Evolutionary conservation across 1,140 invertebrate genomes (phyloP), one percentile per base, ranked within the genome.

Genomic region (Lanistes nyassanus): DNA sequence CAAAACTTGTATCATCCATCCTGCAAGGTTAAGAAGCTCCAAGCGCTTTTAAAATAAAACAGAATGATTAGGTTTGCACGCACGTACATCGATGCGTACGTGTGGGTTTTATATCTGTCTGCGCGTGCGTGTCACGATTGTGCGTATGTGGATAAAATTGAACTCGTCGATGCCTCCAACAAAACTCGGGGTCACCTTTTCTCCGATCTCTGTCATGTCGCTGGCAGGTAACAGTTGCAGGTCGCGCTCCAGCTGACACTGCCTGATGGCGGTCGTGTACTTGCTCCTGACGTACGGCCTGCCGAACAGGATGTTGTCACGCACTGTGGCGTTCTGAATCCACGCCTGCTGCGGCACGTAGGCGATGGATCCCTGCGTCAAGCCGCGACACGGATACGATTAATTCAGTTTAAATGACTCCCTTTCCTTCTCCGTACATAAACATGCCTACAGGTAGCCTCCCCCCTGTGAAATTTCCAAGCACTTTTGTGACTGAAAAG

Each of bases 271-370:
- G 5, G 56, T 51, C 21, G 56, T 47, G 39, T 73, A 76, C 47
- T 64, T 26, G 37, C n/a, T 39, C 31, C n/a, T 56, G 29, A 47
- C 42, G 56, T 72, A 73, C 3, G 29, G 11, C 6, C 39, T 72
- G 7, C 75, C 76, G 56, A 76, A 76, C 29, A 72, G 51, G 23
- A 76, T 72, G 62, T 76, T 76, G 62, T 76, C 76, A 23, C 64
- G 66, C 51, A 76, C 34, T 29, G 60, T 66, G 31, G 76, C 76
- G 64, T 76, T 76, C 53, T 72, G 76, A 4, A 76, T 76, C 76
- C 76, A 76, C 19, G 76, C 76, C 37, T 76, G 68, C 55, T 76
- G 76, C 19, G 69, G 69, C 26, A 76, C 76, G 71, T 76, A 76
- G 2, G 76, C 76, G 39, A 76, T 66, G 56, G 23, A 66, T n/a